Evolutionary conservation across 1,140 invertebrate genomes (phyloP).

Genomic region (Cataglyphis hispanica): DNA sequence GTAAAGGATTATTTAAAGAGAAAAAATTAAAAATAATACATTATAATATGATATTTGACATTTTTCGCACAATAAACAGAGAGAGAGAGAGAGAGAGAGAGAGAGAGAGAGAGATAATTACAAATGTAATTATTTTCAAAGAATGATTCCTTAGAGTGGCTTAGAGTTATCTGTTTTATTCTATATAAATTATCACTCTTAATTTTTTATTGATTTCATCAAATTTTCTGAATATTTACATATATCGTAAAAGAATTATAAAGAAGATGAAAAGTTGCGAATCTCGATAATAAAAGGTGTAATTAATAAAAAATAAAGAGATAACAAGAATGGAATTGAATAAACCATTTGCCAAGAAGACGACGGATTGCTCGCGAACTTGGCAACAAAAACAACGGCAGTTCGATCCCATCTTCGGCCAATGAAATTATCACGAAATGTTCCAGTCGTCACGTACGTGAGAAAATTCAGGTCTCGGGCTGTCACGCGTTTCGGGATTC

Average conservation of each 20-base stretch:
- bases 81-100: too few species aligned
- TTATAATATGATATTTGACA: neutral
- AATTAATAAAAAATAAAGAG: neutral
- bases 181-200: neutral
- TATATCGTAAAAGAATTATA: neutral
- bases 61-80: neutral
- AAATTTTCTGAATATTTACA: neutral
- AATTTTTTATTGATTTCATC: too few species aligned
- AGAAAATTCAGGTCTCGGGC: constrained; percentile 52
- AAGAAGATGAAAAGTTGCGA: neutral
- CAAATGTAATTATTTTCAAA: neutral
- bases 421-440: constrained; percentile 65
- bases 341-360: constrained; percentile 31
- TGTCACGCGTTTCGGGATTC: constrained; percentile 53
- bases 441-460: constrained; percentile 62
- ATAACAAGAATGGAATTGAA: neutral
- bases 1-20: neutral
- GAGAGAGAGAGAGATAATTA: neutral
- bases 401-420: neutral
- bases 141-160: neutral
- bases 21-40: neutral
- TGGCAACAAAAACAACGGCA: neutral
- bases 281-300: constrained; percentile 32
- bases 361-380: constrained; percentile 15
- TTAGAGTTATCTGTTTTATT: neutral